A percentile compares a stretch with the other conserved stretches of the same genome.
These are phyloP conservation scores for Agrochola circellaris DNA, from an alignment of 2,888 invertebrate species.

Conservation along the genomic window DNA sequence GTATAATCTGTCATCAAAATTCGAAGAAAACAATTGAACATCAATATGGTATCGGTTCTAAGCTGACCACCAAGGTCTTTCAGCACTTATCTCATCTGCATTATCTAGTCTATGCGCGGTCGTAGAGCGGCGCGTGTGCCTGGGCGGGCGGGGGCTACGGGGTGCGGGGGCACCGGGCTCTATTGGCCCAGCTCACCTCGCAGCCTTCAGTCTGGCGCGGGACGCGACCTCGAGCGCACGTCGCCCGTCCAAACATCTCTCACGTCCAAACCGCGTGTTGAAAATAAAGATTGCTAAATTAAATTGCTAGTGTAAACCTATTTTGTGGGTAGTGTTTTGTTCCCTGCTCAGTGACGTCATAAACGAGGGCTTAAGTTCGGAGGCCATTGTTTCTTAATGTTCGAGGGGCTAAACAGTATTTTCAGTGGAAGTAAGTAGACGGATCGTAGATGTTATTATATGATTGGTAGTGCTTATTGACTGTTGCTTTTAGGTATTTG, in stretches of 20 bases:
- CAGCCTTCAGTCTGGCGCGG: conserved; percentile 84
- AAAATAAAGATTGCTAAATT: conserved; percentile 84
- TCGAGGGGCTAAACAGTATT: conserved; percentile 61
- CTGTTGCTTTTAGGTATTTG: conserved; percentile 59
- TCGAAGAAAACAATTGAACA: conserved; percentile 27
- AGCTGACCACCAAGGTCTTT: conserved; percentile 64
- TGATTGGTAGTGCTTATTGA: conserved; percentile 66
- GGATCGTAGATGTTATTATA: conserved; percentile 61
- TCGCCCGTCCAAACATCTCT: conserved; percentile 53
- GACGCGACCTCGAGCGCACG: conserved; percentile 72
- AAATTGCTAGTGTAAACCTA: conserved; percentile 72
- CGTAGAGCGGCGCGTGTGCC: conserved; percentile 79
- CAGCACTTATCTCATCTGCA: conserved; percentile 72
- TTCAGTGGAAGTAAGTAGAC: conserved; percentile 67
- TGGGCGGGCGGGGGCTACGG: conserved; percentile 75
- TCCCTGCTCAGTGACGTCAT: conserved; percentile 70
- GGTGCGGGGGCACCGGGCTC: conserved; percentile 67
- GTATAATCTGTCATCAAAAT: not conserved
- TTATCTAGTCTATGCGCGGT: conserved; percentile 76
- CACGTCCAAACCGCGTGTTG: conserved; percentile 77
- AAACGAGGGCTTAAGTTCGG: conserved; percentile 46
- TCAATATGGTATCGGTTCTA: conserved; percentile 47
- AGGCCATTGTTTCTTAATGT: conserved; percentile 41
- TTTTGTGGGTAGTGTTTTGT: conserved; percentile 71
- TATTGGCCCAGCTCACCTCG: conserved; percentile 80